Evolutionary conservation across 2,797 vertebrate genomes (phyloP).

Genomic region (Triplophysa bombifrons): DNA sequence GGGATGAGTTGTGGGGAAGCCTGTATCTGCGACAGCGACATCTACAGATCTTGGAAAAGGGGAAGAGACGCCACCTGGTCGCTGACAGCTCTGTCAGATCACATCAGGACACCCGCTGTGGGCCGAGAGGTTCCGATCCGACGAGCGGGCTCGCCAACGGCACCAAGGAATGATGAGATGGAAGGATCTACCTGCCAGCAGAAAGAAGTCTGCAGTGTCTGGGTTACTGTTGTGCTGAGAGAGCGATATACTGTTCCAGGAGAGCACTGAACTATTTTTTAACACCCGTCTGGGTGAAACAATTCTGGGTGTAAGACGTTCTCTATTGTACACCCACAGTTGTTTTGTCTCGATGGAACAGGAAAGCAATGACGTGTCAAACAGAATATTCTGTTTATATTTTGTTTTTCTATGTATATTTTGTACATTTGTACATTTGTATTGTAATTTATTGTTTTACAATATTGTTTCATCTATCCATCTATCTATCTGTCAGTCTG

Average conservation of each 20-base stretch:
- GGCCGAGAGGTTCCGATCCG: conserved; percentile 41
- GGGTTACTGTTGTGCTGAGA: conserved; percentile 46
- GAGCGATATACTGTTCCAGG: conserved; percentile 36
- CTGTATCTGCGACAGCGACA: conserved; percentile 41
- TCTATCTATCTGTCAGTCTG: no score
- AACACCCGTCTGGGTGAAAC: conserved; percentile 24
- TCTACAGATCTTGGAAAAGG: conserved; percentile 51
- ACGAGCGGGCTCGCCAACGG: conserved; percentile 30
- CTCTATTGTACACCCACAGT: neutral
- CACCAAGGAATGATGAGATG: conserved; percentile 31
- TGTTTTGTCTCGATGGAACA: neutral
- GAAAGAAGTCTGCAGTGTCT: conserved; percentile 37
- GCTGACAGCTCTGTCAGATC: conserved; percentile 58
- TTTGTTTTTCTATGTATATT: no score
- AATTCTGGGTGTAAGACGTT: conserved; percentile 7
- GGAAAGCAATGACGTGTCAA: neutral
- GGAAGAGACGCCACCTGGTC: conserved; percentile 58
- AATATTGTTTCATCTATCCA: no score
- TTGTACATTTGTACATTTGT: no score
- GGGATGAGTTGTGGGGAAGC: conserved; percentile 4
- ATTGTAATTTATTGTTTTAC: no score
- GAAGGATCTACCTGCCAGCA: conserved; percentile 43
- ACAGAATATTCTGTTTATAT: neutral
- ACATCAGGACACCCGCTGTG: conserved; percentile 45
- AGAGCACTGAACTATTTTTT: conserved; percentile 19